These are phyloP conservation scores for Artemisiospiza belli DNA, from an alignment of 2,113 vertebrate species.

Conservation along the genomic window DNA sequence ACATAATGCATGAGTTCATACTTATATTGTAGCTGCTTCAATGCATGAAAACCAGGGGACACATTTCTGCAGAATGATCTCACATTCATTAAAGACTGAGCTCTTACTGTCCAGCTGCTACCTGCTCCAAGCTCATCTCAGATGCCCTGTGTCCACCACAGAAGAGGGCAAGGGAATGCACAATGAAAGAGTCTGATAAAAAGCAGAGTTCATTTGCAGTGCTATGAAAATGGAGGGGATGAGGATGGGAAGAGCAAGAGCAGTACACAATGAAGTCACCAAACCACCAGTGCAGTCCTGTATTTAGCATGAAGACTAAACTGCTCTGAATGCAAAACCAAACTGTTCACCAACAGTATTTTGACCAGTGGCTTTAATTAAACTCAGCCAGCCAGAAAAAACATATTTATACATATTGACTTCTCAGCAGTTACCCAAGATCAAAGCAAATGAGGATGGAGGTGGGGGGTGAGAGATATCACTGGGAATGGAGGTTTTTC, in stretches of 20 bases:
- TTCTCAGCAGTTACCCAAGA: background rate
- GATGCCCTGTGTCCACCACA: background rate
- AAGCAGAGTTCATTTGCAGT: background rate
- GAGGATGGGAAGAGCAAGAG: background rate
- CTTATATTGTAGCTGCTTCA: slow-evolving; percentile 43
- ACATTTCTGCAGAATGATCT: slow-evolving; percentile 19
- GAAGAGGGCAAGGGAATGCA: background rate
- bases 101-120: background rate
- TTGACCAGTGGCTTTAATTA: background rate
- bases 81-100: background rate
- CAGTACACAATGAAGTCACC: background rate
- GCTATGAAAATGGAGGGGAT: background rate
- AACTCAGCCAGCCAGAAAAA: background rate
- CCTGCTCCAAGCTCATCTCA: slow-evolving; percentile 3
- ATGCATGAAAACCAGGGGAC: slow-evolving; percentile 42
- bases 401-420: background rate
- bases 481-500: background rate
- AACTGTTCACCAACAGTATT: background rate
- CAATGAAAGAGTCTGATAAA: background rate
- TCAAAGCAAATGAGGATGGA: background rate
- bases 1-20: slow-evolving; percentile 42
- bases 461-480: background rate
- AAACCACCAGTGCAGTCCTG: background rate
- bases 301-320: background rate
- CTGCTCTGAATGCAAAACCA: background rate